These are phyloP conservation scores for Trichoplax adhaerens DNA, from an alignment of 37 sponge, comb jelly and placozoan genomes.

Conservation along the genomic window DNA sequence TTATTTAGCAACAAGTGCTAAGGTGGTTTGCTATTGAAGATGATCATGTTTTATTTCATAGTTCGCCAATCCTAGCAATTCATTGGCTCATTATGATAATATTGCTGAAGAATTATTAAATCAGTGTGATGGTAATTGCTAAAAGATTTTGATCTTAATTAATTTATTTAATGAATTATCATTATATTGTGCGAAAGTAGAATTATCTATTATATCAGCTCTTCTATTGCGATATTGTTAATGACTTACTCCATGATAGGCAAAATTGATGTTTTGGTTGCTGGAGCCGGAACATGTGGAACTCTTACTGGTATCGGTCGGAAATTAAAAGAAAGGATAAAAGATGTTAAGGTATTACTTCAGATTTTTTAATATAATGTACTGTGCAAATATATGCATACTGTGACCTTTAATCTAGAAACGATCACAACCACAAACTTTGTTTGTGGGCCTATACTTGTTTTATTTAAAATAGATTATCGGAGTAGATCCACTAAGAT, in stretches of 20 bases:
- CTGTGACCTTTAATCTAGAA: no score
- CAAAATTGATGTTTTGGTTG: slow-evolving; percentile 79
- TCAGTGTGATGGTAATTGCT: slow-evolving; percentile 53
- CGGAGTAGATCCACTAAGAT: no score
- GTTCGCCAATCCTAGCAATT: slow-evolving; percentile 85
- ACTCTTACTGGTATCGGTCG: slow-evolving; percentile 80
- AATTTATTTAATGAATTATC: no score
- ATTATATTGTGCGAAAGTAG: no score
- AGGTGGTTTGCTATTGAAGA: no score
- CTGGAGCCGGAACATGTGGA: slow-evolving; percentile 85
- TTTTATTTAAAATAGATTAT: no score
- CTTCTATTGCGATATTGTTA: neutral
- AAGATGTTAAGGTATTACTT: slow-evolving; percentile 32
- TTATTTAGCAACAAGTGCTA: neutral
- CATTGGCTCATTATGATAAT: slow-evolving; percentile 87
- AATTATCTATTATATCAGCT: neutral
- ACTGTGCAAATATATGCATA: no score
- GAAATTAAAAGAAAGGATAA: slow-evolving; percentile 72
- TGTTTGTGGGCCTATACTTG: no score
- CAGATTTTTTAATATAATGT: no score
- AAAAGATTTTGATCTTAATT: no score
- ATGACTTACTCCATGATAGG: slow-evolving; percentile 9
- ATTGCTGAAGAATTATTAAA: slow-evolving; percentile 81
- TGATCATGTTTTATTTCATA: neutral
- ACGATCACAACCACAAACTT: no score